Base-by-base conservation (phyloP, 2,888 invertebrate species). In the Chymomyza caudatula region DNA sequence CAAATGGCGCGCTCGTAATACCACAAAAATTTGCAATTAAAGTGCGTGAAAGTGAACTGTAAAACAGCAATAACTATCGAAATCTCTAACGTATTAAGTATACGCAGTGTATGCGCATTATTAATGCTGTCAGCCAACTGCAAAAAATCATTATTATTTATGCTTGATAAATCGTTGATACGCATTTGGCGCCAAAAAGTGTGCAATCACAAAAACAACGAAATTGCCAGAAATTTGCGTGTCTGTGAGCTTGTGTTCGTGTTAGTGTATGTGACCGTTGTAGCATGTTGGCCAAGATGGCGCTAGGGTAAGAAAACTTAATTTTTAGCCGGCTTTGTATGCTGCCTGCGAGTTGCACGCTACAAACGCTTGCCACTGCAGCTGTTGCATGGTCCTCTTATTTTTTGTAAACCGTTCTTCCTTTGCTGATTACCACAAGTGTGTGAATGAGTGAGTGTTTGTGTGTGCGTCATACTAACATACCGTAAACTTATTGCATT, bases 201-300 rank as follows among this genome's bases (percentile, higher is more conserved):
- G 3, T 13, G 51, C 19, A 51, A 51, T 19, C 8, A 11, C 44
- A 17, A 22, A 51, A 3, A 20, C 8, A 51, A 51, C 4, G 20
- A 19, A 17, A 51, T n/a, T n/a, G 85, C 80, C 85, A 85, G 78
- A 69, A 80, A 55, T 44, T 25, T 49, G 37, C 25, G 56, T 44
- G 8, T 44, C 23, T 60, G 29, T 49, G 5, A 51, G 58, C 51
- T 8, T 53, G 47, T 62, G 63, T 44, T n/a, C n/a, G 42, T 54
- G 53, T 42, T 20, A 53, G 49, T 60, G 65, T 61, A 54, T 54
- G 37, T 56, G 72, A 22, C 52, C 43, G 2, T 70, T 65, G 71
- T 85, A 85, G 78, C 85, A 83, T 78, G 81, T 85, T 78, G 78
- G 70, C 72, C 63, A 69, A 67, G 63, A 67, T 63, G 69, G n/a